phyloP scores from a whole-genome alignment of 2,113 vertebrate genomes.

The Triplophysa tibetana region DNA sequence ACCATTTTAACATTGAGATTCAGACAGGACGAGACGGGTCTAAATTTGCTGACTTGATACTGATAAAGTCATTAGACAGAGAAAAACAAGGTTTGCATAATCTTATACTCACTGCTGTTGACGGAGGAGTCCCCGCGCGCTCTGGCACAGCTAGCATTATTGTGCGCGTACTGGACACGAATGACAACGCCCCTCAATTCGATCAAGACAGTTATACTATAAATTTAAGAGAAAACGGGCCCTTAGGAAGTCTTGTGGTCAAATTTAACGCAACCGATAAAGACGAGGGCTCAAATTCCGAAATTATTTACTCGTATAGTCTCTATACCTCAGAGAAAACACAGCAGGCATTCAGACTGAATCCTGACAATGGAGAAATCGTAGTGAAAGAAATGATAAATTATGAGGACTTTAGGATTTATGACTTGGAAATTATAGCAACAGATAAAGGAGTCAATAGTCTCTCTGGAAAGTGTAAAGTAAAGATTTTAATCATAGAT shows the following conservation, averaged over 20 bases:
- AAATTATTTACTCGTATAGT: slow-evolving; percentile 50
- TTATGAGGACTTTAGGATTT: slow-evolving; percentile 66
- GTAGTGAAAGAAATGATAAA: slow-evolving; percentile 66
- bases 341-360: slow-evolving; percentile 63
- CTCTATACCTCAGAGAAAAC: slow-evolving; percentile 48
- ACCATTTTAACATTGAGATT: slow-evolving; percentile 58
- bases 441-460: slow-evolving; percentile 61
- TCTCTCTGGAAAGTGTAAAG: slow-evolving; percentile 47
- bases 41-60: slow-evolving; percentile 49
- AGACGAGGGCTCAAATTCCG: slow-evolving; percentile 57
- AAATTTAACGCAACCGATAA: slow-evolving; percentile 54
- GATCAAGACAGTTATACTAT: slow-evolving; percentile 45
- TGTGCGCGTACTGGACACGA: slow-evolving; percentile 51
- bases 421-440: slow-evolving; percentile 68
- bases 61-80: slow-evolving; percentile 55
- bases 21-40: slow-evolving; percentile 55
- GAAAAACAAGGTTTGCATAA: slow-evolving; percentile 50
- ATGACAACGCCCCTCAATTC: slow-evolving; percentile 61
- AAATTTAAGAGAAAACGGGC: slow-evolving; percentile 52
- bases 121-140: slow-evolving; percentile 57
- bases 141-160: slow-evolving; percentile 51
- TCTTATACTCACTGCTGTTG: slow-evolving; percentile 59
- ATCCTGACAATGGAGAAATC: slow-evolving; percentile 68
- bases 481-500: slow-evolving; percentile 42
- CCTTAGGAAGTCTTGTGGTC: slow-evolving; percentile 44